Evolutionary conservation across 2,797 vertebrate genomes (phyloP).

Genomic region (Oreonectes daqikongensis): DNA sequence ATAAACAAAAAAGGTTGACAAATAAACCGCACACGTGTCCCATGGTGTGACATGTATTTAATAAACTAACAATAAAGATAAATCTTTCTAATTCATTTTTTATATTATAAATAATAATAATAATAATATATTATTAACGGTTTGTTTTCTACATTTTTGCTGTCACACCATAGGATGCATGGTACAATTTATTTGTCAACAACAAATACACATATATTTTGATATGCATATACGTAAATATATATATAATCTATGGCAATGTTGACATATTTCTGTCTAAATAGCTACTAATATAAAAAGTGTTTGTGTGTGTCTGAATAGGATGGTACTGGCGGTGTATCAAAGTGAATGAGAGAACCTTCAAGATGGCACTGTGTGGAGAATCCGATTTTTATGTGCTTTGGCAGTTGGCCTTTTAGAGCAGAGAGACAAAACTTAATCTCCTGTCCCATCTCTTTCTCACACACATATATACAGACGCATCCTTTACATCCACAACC

Average conservation of each 20-base stretch:
- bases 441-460: constrained; percentile 42
- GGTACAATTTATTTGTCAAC: too few relatives aligned
- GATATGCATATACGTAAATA: neutral
- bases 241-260: neutral
- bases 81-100: too few relatives aligned
- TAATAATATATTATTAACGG: too few relatives aligned
- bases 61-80: too few relatives aligned
- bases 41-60: too few relatives aligned
- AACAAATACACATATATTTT: too few relatives aligned
- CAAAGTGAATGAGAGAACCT: constrained; percentile 46
- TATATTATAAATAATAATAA: too few relatives aligned
- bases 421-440: constrained; percentile 49
- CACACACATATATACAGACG: constrained; percentile 39
- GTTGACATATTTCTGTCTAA: neutral
- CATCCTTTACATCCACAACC: constrained; percentile 41
- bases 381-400: constrained; percentile 49
- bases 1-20: too few relatives aligned
- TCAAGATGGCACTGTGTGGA: constrained; percentile 48
- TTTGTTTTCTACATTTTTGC: too few relatives aligned
- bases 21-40: too few relatives aligned
- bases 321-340: constrained; percentile 36
- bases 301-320: constrained; percentile 25
- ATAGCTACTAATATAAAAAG: neutral
- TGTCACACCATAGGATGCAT: too few relatives aligned
- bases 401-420: constrained; percentile 47